Percentiles rank a stretch among this genome's conserved stretches.
Evolutionary conservation across 2,888 invertebrate genomes (phyloP).

Genomic region (Ametastegia equiseti): DNA sequence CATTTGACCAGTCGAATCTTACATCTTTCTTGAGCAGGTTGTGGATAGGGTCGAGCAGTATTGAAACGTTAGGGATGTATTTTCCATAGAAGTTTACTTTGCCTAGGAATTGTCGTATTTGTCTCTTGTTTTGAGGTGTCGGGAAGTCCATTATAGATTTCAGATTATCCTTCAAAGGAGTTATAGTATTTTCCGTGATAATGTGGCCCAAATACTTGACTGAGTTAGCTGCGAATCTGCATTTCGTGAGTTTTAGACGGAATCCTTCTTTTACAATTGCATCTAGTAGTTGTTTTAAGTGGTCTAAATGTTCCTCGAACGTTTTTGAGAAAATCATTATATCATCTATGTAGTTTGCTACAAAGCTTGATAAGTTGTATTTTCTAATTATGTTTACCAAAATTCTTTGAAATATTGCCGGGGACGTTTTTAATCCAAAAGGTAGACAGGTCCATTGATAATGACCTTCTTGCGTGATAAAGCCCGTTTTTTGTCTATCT

Average conservation of each 20-base stretch:
- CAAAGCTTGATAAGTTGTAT: conserved; percentile 52
- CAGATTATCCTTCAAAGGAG: conserved; percentile 54
- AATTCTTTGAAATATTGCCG: conserved; percentile 69
- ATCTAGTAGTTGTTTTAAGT: conserved; percentile 52
- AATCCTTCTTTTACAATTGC: conserved; percentile 57
- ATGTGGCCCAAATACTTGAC: conserved; percentile 55
- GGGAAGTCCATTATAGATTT: conserved; percentile 52
- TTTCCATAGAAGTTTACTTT: conserved; percentile 54
- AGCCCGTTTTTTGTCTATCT: conserved; percentile 67
- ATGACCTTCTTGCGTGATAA: conserved; percentile 64
- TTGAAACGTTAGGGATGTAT: conserved; percentile 51
- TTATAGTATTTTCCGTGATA: conserved; percentile 54
- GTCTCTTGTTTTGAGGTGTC: conserved; percentile 51
- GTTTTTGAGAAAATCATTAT: conserved; percentile 54
- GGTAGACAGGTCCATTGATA: conserved; percentile 68
- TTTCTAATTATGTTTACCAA: conserved; percentile 54
- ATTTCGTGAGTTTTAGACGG: conserved; percentile 57
- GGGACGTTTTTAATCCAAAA: conserved; percentile 69
- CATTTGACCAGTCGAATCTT: conserved; percentile 54
- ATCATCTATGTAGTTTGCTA: conserved; percentile 53
- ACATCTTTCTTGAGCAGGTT: conserved; percentile 54
- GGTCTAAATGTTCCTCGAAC: conserved; percentile 56
- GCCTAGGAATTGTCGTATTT: conserved; percentile 53
- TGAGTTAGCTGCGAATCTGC: conserved; percentile 54
- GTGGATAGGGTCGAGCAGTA: conserved; percentile 54